phyloP scores from a whole-genome alignment of 2,113 vertebrate species.

The Salvelinus alpinus region DNA sequence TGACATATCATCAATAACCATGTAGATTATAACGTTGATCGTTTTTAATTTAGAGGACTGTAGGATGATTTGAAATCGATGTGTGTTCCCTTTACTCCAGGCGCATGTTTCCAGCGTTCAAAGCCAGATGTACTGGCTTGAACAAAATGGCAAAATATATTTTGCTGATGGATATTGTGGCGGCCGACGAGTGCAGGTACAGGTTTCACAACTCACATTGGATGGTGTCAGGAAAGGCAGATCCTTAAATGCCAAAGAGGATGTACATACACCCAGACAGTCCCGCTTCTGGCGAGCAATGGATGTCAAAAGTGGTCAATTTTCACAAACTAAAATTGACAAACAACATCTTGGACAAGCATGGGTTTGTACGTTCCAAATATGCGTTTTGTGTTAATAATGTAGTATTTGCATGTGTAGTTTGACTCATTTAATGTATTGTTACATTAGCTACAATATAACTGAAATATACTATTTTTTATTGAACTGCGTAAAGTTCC shows the following conservation, averaged over 20 bases:
- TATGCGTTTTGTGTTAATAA: too few relatives aligned
- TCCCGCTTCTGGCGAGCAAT: slow-evolving; percentile 93
- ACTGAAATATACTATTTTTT: too few relatives aligned
- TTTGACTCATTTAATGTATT: too few relatives aligned
- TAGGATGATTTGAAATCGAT: neutral
- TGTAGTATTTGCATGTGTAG: too few relatives aligned
- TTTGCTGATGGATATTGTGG: slow-evolving; percentile 92
- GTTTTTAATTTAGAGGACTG: neutral
- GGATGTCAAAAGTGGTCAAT: slow-evolving; percentile 95
- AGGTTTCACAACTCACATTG: slow-evolving; percentile 95
- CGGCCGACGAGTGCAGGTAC: slow-evolving; percentile 92
- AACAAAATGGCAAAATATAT: slow-evolving; percentile 90
- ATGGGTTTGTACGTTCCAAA: slow-evolving; percentile 90
- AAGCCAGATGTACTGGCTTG: slow-evolving; percentile 88
- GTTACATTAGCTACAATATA: too few relatives aligned
- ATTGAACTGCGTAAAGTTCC: too few relatives aligned
- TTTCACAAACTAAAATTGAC: slow-evolving; percentile 98
- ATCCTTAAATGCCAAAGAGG: slow-evolving; percentile 94
- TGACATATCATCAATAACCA: neutral
- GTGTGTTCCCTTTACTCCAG: slow-evolving; percentile 57
- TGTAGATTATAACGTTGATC: neutral
- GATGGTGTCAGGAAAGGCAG: slow-evolving; percentile 95
- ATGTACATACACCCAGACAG: slow-evolving; percentile 98
- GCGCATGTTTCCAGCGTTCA: slow-evolving; percentile 96
- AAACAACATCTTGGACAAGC: slow-evolving; percentile 95